A percentile compares a stretch with the other conserved stretches of the same genome.
phyloP scores from a whole-genome alignment of 2,797 vertebrate species.

The Nannoperca obscura region DNA sequence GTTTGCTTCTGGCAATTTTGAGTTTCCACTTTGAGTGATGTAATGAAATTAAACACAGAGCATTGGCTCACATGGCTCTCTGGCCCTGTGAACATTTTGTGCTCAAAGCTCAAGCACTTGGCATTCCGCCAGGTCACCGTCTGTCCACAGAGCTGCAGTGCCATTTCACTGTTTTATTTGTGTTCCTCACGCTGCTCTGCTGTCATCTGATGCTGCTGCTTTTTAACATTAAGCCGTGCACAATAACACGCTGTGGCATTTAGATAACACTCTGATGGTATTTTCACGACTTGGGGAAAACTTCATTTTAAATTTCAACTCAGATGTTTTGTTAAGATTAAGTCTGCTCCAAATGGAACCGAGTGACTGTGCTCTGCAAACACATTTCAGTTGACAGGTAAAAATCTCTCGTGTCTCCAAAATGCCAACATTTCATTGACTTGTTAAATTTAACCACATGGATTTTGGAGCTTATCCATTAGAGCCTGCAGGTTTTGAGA shows the following conservation, averaged over 20 bases:
- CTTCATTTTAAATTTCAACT: conserved; percentile 34
- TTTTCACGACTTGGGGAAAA: conserved; percentile 27
- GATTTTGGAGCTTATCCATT: conserved; percentile 3
- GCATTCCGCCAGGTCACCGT: conserved; percentile 38
- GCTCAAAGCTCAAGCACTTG: conserved; percentile 33
- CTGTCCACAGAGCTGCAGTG: conserved; percentile 22
- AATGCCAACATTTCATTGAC: conserved; percentile 34
- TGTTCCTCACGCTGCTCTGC: conserved; percentile 23
- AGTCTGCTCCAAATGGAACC: conserved; percentile 6
- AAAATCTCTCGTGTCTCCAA: conserved; percentile 11
- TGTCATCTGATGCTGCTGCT: conserved; percentile 26
- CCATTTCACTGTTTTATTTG: conserved; percentile 33
- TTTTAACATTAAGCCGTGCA: conserved; percentile 19
- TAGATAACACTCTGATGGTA: conserved; percentile 46
- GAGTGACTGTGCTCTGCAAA: conserved; percentile 8
- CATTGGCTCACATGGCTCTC: conserved; percentile 13
- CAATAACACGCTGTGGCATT: conserved; percentile 42
- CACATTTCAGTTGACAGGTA: conserved; percentile 19
- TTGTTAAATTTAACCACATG: background rate
- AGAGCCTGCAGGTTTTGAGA: background rate
- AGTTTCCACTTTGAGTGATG: background rate
- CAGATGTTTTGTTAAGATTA: conserved; percentile 45
- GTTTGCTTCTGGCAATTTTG: background rate
- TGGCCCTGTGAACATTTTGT: conserved; percentile 27
- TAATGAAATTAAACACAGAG: conserved; percentile 15